Conservation (phyloP, 1,140 invertebrate genomes). For the Wasmannia auropunctata region DNA sequence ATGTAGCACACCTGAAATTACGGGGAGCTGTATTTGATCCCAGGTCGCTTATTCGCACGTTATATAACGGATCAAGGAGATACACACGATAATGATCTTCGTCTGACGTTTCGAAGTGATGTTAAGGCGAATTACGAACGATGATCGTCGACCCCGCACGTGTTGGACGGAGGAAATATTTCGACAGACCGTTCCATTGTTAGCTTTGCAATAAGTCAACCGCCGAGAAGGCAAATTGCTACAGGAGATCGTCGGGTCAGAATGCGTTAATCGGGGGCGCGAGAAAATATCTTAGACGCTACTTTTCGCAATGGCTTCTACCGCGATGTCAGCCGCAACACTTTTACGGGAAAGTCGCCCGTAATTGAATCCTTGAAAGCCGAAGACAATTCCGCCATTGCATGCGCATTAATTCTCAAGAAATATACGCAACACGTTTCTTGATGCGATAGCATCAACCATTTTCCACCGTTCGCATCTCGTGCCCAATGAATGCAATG, state of each 20-base stretch:
- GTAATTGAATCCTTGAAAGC: slow-evolving; percentile 21
- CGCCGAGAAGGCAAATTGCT: no score
- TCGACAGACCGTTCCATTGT: background rate
- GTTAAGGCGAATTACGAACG: slow-evolving; percentile 10
- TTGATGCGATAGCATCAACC: background rate
- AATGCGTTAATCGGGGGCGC: background rate
- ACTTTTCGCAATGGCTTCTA: background rate
- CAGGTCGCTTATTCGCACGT: slow-evolving; percentile 18
- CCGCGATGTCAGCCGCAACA: background rate
- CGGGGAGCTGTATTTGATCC: slow-evolving; percentile 10
- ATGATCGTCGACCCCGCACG: background rate
- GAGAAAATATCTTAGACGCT: background rate
- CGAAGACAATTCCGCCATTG: slow-evolving; percentile 20
- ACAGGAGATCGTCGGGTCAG: background rate
- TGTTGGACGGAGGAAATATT: background rate
- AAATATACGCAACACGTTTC: background rate
- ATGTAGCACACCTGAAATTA: slow-evolving; percentile 37
- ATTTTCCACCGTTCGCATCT: background rate
- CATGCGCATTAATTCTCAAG: background rate
- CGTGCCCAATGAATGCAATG: background rate
- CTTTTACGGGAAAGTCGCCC: background rate
- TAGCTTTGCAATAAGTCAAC: background rate
- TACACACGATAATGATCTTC: slow-evolving; percentile 28
- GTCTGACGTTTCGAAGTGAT: slow-evolving; percentile 29
- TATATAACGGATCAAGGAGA: slow-evolving; percentile 33